A percentile compares a stretch with the other conserved stretches of the same genome.
Evolutionary conservation across 2,888 invertebrate genomes (phyloP).

Genomic region (Aporophyla nigra): DNA sequence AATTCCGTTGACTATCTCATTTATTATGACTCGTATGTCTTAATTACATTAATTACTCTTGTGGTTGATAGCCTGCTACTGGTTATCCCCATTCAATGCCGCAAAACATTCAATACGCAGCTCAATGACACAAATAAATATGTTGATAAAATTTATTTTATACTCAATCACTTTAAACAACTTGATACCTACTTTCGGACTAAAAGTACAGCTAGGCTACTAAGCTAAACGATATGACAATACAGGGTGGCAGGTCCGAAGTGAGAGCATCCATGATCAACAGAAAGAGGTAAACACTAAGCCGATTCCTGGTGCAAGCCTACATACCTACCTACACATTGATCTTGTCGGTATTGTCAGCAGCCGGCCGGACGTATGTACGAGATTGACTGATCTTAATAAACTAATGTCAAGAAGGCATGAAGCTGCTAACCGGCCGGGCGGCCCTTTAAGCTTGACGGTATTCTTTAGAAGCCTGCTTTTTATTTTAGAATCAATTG

Average conservation of each 20-base stretch:
- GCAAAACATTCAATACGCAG: conserved; percentile 44
- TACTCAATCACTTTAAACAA: background rate
- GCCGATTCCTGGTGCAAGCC: too few relatives aligned
- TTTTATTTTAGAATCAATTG: background rate
- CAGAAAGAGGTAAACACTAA: too few relatives aligned
- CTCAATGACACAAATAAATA: conserved; percentile 47
- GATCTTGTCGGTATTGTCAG: too few relatives aligned
- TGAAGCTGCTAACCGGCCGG: background rate
- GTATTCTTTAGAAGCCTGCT: background rate
- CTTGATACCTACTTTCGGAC: background rate
- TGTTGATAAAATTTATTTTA: background rate
- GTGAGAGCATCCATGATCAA: too few relatives aligned
- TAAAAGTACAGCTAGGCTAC: background rate
- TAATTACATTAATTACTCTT: conserved; percentile 45
- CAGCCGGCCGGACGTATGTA: too few relatives aligned
- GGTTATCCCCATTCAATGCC: conserved; percentile 43
- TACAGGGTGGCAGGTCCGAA: too few relatives aligned
- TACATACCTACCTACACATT: too few relatives aligned
- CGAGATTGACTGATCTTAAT: too few relatives aligned
- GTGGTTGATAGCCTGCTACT: conserved; percentile 51
- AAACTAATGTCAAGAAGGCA: background rate
- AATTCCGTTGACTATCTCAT: background rate
- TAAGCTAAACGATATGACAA: background rate
- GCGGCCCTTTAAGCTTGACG: background rate
- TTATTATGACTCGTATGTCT: conserved; percentile 8